Conservation (phyloP, 2,888 invertebrate genomes). For the Prenolepis imparis region DNA sequence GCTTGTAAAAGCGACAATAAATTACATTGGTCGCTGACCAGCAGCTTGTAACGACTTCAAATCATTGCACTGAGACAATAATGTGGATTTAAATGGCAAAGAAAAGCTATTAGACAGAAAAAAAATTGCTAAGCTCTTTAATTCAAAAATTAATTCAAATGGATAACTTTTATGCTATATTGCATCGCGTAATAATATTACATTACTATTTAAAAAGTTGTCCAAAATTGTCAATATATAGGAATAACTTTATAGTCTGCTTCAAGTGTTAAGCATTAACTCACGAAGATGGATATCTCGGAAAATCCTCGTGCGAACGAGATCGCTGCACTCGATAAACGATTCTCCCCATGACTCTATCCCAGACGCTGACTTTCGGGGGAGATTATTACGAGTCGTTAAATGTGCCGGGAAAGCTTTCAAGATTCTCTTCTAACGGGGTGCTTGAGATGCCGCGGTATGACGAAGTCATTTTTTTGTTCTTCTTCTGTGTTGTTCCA, state of each 20-base stretch:
- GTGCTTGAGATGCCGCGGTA: slow-evolving; percentile 27
- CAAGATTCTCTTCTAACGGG: slow-evolving; percentile 30
- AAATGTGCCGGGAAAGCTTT: slow-evolving; percentile 69
- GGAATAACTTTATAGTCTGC: slow-evolving; percentile 6
- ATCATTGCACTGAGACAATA: not conserved
- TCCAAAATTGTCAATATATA: not conserved
- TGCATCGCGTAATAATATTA: not conserved
- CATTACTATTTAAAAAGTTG: not conserved
- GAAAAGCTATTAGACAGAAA: not conserved
- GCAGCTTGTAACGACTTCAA: slow-evolving; percentile 13
- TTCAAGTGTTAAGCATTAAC: slow-evolving; percentile 21
- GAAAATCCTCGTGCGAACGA: slow-evolving; percentile 77
- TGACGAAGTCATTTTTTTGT: slow-evolving; percentile 63
- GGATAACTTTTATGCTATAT: not conserved
- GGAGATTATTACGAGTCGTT: slow-evolving; percentile 68
- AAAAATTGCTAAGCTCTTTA: no score
- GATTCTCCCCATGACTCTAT: slow-evolving; percentile 26
- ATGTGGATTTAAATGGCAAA: not conserved
- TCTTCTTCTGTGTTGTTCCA: slow-evolving; percentile 39
- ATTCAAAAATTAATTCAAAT: not conserved
- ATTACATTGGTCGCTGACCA: not conserved
- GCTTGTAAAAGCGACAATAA: slow-evolving; percentile 54
- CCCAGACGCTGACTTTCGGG: slow-evolving; percentile 65
- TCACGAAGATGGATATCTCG: slow-evolving; percentile 72
- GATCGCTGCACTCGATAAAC: slow-evolving; percentile 75